Base-by-base conservation (phyloP, 1,140 invertebrate genomes). In the Stenopsyche tienmushanensis region DNA sequence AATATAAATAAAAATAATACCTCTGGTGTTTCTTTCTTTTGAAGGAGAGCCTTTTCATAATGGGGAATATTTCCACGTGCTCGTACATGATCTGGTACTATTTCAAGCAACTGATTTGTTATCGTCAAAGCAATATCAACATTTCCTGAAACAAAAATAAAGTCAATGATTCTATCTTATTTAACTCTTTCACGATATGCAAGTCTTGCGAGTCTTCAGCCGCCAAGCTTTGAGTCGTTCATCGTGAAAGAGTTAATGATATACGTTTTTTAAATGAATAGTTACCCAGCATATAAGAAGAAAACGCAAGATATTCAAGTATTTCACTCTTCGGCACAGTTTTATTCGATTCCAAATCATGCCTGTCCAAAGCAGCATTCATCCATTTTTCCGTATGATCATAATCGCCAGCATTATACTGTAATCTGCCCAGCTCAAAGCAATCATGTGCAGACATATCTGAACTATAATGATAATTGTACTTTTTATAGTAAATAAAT, bases 341-440 rank as follows among this genome's bases (percentile, higher is more conserved):
- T 41, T 87, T 87, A 65, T 86, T 87, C 55, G 86, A 85, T 72
- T 93, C 87, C 57, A 86, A 80, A 67, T 88, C 85, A 71, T 85
- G 85, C 42, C 81, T 80, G 21, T 84, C 78, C 72, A 96, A 83
- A 3, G 96, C 91, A 80, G 97, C 93, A 62, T 88, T 85, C 96
- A 99, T 97, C 97, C 96, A 99, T 34, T 94, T 77, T 0, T 93
- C 85, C 0, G 95, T 94, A 75, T 98, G 96, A 72, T 94, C 94
- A 77, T 90, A 96, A 80, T 99, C 97, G 15, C 89, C 90, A 72
- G 90, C 88, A 73, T 94, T 93, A 80, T 99, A 99, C n/a, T 93
- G 89, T 72, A 95, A 90, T 53, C 94, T 84, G 2, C 96, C 97
- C 29, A 99, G 82, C 80, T 99, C 96, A 81, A 96, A 99, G 76